These are phyloP conservation scores for Melanaphis sacchari DNA, from an alignment of 1,140 invertebrate genomes.

Conservation along the genomic window DNA sequence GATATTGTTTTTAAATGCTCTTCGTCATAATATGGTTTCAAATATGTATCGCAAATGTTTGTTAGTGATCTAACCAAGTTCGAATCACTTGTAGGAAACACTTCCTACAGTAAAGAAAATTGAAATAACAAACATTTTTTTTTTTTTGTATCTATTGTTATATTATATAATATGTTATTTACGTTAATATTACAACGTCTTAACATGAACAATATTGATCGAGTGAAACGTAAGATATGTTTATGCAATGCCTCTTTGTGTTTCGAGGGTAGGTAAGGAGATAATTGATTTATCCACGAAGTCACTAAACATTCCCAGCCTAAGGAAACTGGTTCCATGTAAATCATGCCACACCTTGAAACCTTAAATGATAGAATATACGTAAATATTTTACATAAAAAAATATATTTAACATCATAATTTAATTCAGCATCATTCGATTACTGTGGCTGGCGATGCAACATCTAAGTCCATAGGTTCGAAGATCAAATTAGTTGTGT, in stretches of 20 bases:
- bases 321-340: slow-evolving; percentile 87
- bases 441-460: slow-evolving; percentile 82
- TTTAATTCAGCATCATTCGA: slow-evolving; percentile 4
- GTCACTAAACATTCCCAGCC: slow-evolving; percentile 90
- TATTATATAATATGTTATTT: background rate
- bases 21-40: slow-evolving; percentile 86
- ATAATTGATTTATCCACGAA: slow-evolving; percentile 86
- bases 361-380: slow-evolving; percentile 64
- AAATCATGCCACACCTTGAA: slow-evolving; percentile 96
- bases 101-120: slow-evolving; percentile 70
- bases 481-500: slow-evolving; percentile 91
- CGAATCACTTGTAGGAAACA: slow-evolving; percentile 84
- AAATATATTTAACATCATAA: background rate
- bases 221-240: slow-evolving; percentile 7
- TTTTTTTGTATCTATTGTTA: background rate
- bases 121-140: background rate
- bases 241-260: slow-evolving; percentile 66
- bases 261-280: slow-evolving; percentile 68
- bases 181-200: slow-evolving; percentile 33
- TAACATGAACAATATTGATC: slow-evolving; percentile 26
- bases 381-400: background rate
- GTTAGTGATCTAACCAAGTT: slow-evolving; percentile 83
- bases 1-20: slow-evolving; percentile 74
- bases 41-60: slow-evolving; percentile 87
- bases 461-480: slow-evolving; percentile 95